Conservation (phyloP, 2,797 vertebrate species). For the Tauraco hartlaubi region DNA sequence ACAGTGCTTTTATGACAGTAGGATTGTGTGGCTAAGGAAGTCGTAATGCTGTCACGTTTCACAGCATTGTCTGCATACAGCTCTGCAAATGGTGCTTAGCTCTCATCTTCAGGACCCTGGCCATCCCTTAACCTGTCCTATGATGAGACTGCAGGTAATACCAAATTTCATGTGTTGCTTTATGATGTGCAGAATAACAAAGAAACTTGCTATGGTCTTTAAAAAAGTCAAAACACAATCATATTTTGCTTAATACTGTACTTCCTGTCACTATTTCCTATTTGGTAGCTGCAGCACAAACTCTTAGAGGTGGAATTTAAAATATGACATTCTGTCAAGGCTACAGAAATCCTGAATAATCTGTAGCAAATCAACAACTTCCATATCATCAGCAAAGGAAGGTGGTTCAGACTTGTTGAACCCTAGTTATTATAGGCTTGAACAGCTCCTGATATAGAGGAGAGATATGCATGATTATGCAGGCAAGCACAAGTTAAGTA, state of each 20-base stretch:
- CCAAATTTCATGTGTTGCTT: not conserved
- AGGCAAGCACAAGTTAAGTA: conserved; percentile 71
- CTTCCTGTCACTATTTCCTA: not conserved
- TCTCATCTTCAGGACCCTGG: not conserved
- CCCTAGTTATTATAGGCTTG: conserved; percentile 78
- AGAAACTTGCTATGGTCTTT: not conserved
- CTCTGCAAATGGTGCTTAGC: not conserved
- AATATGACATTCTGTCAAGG: conserved; percentile 52
- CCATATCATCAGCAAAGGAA: conserved; percentile 73
- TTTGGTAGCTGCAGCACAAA: not conserved
- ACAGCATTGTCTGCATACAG: not conserved
- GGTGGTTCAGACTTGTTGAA: conserved; percentile 80
- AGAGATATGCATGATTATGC: conserved; percentile 79
- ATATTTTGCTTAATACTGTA: not conserved
- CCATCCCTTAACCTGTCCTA: not conserved
- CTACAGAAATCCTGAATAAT: conserved; percentile 67
- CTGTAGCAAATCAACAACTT: conserved; percentile 74
- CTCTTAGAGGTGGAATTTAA: conserved; percentile 52
- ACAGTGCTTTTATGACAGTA: not conserved
- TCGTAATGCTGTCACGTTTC: not conserved
- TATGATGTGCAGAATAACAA: not conserved
- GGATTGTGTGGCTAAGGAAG: not conserved
- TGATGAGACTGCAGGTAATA: not conserved
- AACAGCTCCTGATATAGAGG: conserved; percentile 72
- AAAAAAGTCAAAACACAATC: not conserved